Evolutionary conservation across 2,797 vertebrate genomes (phyloP).

Genomic region (Dryobates pubescens): DNA sequence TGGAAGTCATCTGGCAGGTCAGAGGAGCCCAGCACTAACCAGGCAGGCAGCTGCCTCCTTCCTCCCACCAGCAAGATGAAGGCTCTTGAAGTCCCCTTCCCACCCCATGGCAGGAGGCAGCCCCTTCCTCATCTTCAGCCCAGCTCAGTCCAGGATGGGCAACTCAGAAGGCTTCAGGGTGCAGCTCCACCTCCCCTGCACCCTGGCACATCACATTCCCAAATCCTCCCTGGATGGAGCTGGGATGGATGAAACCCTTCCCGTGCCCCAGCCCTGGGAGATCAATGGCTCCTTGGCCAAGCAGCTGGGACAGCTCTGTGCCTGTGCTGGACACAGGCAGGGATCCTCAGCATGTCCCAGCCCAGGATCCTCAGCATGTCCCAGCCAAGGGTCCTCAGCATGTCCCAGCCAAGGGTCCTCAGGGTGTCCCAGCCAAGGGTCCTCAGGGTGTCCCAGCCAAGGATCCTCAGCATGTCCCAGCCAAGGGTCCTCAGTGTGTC

Average conservation of each 20-base stretch:
- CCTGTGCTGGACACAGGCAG: neutral
- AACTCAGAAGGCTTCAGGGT: neutral
- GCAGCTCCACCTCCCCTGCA: neutral
- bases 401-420: too few species aligned
- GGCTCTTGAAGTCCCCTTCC: neutral
- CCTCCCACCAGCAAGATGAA: rapidly evolving
- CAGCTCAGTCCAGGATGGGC: neutral
- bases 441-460: too few species aligned
- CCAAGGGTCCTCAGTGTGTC: too few species aligned
- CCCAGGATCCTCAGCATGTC: neutral
- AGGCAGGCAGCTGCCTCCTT: rapidly evolving
- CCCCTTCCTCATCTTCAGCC: neutral
- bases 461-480: too few species aligned
- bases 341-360: too few species aligned
- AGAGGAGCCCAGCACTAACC: rapidly evolving
- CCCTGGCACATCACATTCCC: neutral
- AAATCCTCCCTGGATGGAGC: neutral
- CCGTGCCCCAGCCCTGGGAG: neutral
- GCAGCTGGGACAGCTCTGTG: neutral
- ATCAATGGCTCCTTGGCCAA: neutral
- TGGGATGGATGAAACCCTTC: neutral
- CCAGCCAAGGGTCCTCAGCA: too few species aligned
- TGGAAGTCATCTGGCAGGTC: neutral
- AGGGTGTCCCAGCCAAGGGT: too few species aligned
- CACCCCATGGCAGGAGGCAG: neutral